A percentile compares a stretch with the other conserved stretches of the same genome.
Conservation (phyloP, 2,113 vertebrate species). For the Clinocottus analis region DNA sequence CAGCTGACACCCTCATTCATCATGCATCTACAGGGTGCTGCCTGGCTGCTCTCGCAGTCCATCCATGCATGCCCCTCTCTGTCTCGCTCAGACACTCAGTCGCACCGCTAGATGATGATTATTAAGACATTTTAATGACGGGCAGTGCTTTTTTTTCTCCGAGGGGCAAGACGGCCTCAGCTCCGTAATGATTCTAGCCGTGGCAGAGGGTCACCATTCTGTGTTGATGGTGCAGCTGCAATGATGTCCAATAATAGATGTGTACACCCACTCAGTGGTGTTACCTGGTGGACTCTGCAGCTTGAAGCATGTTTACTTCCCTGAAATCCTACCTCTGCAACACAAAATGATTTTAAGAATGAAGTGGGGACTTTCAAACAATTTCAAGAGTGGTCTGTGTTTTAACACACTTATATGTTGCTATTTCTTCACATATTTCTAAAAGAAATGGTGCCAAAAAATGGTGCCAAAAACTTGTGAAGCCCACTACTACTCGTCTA, state of each 20-base stretch:
- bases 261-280: background rate
- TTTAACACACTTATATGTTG: background rate
- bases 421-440: background rate
- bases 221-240: slow-evolving; percentile 46
- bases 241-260: slow-evolving; percentile 39
- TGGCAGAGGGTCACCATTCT: slow-evolving; percentile 24
- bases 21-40: slow-evolving; percentile 63
- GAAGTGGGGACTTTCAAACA: background rate
- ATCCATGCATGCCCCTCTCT: background rate
- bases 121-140: slow-evolving; percentile 61
- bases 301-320: background rate
- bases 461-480: background rate
- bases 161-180: background rate
- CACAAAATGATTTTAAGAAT: background rate
- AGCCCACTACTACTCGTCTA: background rate
- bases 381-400: background rate
- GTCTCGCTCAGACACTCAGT: background rate
- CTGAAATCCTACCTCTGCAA: background rate
- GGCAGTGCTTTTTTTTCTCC: slow-evolving; percentile 28
- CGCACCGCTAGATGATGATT: slow-evolving; percentile 42
- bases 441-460: background rate
- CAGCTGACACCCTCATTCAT: slow-evolving; percentile 74
- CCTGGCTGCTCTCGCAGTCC: slow-evolving; percentile 22
- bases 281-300: slow-evolving; percentile 17
- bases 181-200: slow-evolving; percentile 25